phyloP scores from a whole-genome alignment of 2,888 invertebrate genomes.

The Aleiodes alternator region DNA sequence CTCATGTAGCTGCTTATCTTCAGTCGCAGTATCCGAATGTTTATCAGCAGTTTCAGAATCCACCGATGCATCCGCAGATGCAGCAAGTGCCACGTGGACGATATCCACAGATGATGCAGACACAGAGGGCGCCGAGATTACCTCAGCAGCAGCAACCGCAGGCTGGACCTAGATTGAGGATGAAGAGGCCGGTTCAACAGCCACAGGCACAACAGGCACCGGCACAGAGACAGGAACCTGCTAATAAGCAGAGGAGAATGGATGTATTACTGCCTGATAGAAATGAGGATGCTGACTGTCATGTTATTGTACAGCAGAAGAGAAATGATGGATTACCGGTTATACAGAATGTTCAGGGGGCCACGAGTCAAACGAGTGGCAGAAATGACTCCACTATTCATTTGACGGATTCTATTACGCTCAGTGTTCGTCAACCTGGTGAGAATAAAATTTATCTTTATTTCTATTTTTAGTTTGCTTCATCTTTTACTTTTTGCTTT shows the following conservation, averaged over 20 bases:
- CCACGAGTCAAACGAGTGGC: constrained; percentile 61
- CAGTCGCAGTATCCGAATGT: constrained; percentile 50
- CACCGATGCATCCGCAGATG: constrained; percentile 66
- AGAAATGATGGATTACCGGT: constrained; percentile 84
- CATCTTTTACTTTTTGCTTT: constrained; percentile 43
- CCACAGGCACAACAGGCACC: constrained; percentile 58
- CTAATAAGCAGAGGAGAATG: constrained; percentile 76
- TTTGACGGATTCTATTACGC: constrained; percentile 84
- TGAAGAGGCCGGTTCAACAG: constrained; percentile 68
- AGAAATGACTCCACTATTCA: constrained; percentile 79
- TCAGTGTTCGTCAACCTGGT: constrained; percentile 78
- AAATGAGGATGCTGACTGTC: constrained; percentile 86
- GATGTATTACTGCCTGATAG: constrained; percentile 83
- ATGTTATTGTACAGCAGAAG: constrained; percentile 85
- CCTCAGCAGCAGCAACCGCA: constrained; percentile 57
- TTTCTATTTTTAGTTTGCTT: neutral
- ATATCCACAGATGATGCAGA: constrained; percentile 63
- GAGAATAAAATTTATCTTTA: constrained; percentile 31
- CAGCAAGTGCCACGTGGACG: constrained; percentile 65
- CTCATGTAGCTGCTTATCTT: constrained; percentile 59
- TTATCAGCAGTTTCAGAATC: constrained; percentile 49
- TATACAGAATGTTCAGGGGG: constrained; percentile 85
- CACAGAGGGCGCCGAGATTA: constrained; percentile 63
- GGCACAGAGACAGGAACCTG: constrained; percentile 61
- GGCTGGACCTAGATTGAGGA: constrained; percentile 67